phyloP scores from a whole-genome alignment of 2,113 vertebrate species.

The Tragelaphus imberbis region DNA sequence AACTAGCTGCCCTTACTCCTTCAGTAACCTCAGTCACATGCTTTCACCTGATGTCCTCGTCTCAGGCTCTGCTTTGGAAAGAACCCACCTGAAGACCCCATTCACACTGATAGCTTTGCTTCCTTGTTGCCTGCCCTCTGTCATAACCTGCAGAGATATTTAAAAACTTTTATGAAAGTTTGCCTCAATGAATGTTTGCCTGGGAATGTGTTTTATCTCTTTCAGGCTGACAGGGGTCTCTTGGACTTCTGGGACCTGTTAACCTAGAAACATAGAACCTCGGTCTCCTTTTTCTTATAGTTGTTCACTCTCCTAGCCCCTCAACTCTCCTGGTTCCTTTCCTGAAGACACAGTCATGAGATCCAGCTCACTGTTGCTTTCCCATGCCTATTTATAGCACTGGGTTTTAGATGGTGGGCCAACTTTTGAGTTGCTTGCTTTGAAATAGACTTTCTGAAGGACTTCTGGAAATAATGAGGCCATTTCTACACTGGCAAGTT shows the following conservation, averaged over 20 bases:
- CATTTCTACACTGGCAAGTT: slow-evolving; percentile 42
- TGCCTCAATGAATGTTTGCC: not conserved
- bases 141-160: not conserved
- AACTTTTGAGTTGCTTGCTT: slow-evolving; percentile 43
- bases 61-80: not conserved
- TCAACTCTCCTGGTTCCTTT: not conserved
- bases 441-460: slow-evolving; percentile 58
- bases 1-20: not conserved
- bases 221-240: not conserved
- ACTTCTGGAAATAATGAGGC: slow-evolving; percentile 57
- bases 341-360: not conserved
- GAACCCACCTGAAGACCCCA: not conserved
- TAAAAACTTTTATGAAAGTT: not conserved
- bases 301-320: not conserved
- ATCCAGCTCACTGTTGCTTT: not conserved
- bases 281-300: not conserved
- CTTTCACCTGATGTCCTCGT: not conserved
- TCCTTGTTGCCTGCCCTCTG: not conserved
- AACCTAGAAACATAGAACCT: not conserved
- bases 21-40: not conserved
- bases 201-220: not conserved
- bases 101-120: not conserved
- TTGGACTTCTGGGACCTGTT: not conserved
- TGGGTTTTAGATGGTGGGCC: slow-evolving; percentile 5
- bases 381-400: slow-evolving; percentile 17